Percentiles rank a stretch among this genome's conserved stretches.
Evolutionary conservation across 2,888 invertebrate species (phyloP).

Genomic region (Lasioglossum figueresi): DNA sequence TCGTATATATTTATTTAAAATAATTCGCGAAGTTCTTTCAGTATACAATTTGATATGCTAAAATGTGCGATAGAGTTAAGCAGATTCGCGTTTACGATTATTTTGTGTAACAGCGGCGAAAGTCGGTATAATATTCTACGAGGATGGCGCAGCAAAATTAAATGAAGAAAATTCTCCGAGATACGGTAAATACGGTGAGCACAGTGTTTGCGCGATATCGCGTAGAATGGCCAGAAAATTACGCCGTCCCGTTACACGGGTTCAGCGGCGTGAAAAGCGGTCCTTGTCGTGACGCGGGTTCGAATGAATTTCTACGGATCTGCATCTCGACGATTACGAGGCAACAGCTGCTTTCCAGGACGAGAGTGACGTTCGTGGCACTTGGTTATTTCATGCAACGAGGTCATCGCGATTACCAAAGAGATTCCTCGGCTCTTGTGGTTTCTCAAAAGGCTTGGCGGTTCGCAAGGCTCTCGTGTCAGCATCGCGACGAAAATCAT

Average conservation of each 20-base stretch:
- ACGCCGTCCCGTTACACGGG: slow-evolving; percentile 4
- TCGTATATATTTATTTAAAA: not conserved
- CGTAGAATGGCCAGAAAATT: slow-evolving; percentile 15
- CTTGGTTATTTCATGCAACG: slow-evolving; percentile 33
- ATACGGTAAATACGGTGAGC: not conserved
- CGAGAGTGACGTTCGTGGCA: slow-evolving; percentile 8
- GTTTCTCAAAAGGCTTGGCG: slow-evolving; percentile 2
- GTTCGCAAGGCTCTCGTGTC: slow-evolving; percentile 6
- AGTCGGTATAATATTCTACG: not conserved
- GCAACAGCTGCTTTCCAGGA: slow-evolving; percentile 14
- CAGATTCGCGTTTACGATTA: not conserved
- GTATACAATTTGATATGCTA: not conserved
- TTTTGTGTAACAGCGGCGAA: not conserved
- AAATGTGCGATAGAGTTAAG: not conserved
- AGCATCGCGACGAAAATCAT: slow-evolving; percentile 14
- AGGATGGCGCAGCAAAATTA: not conserved
- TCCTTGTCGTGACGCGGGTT: not conserved
- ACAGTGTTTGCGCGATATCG: not conserved
- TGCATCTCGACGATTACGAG: slow-evolving; percentile 17
- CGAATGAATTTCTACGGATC: slow-evolving; percentile 6
- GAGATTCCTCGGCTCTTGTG: not conserved
- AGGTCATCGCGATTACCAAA: slow-evolving; percentile 53
- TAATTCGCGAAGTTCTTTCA: not conserved
- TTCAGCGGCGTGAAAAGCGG: slow-evolving; percentile 7
- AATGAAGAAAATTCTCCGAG: slow-evolving; percentile 8